Evolutionary conservation across 2,888 invertebrate species (phyloP).

Genomic region (Drosophila eohydei): DNA sequence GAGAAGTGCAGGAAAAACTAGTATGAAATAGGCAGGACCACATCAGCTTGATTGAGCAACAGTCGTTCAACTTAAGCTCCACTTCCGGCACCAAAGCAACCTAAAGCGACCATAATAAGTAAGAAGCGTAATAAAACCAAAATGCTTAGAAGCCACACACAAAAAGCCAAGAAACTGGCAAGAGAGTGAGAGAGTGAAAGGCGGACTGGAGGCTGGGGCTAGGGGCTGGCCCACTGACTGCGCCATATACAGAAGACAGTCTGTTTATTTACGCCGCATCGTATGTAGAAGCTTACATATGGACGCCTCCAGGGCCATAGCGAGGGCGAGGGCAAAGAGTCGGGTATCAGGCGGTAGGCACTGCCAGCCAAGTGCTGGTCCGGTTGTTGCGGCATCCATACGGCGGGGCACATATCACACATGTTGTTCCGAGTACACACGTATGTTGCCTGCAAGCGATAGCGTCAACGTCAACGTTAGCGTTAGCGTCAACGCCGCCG

Average conservation of each 20-base stretch:
- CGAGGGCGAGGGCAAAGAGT: not conserved
- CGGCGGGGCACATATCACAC: conserved; percentile 85
- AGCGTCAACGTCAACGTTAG: conserved; percentile 69
- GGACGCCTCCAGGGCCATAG: conserved; percentile 75
- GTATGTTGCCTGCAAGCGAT: conserved; percentile 84
- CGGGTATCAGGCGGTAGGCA: not conserved
- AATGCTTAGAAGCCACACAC: conserved; percentile 59
- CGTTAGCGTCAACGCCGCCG: conserved; percentile 27
- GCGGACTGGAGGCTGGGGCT: not conserved
- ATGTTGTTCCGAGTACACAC: conserved; percentile 84
- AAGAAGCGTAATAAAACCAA: conserved; percentile 55
- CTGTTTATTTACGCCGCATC: conserved; percentile 84
- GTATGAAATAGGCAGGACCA: conserved; percentile 39
- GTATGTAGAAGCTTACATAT: conserved; percentile 84
- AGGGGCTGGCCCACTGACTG: conserved; percentile 17
- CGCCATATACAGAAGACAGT: conserved; percentile 76
- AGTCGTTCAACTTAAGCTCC: conserved; percentile 58
- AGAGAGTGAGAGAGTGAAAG: not conserved
- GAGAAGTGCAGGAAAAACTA: not conserved
- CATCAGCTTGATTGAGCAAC: conserved; percentile 63
- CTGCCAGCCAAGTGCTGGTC: conserved; percentile 31
- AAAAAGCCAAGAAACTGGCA: conserved; percentile 18
- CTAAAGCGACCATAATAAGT: conserved; percentile 36
- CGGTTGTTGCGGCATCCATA: conserved; percentile 81
- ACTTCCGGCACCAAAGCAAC: conserved; percentile 56